Evolutionary conservation across 2,797 vertebrate genomes (phyloP).

Genomic region (Chloroceryle inda): DNA sequence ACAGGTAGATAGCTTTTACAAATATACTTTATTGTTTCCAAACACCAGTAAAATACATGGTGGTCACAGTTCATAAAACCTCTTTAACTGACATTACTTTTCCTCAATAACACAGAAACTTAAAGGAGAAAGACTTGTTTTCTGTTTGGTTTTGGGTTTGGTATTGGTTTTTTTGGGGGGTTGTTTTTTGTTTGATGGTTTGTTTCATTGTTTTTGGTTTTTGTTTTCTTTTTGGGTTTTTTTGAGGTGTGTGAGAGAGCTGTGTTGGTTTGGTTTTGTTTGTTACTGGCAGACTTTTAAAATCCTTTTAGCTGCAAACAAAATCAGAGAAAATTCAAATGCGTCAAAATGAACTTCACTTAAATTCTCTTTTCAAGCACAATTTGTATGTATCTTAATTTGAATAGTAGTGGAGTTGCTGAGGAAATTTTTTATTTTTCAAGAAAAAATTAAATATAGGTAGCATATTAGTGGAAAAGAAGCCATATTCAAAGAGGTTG

Average conservation of each 20-base stretch:
- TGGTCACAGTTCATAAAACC: not conserved
- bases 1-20: not conserved
- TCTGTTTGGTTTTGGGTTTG: not conserved
- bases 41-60: not conserved
- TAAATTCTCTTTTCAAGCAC: not conserved
- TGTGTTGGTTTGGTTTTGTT: not conserved
- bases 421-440: not conserved
- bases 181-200: too few relatives aligned
- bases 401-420: conserved; percentile 3
- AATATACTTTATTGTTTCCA: not conserved
- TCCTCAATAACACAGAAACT: not conserved
- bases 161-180: too few relatives aligned
- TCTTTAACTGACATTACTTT: not conserved
- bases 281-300: not conserved
- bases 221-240: not conserved
- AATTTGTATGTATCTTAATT: not conserved
- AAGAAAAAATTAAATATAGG: not conserved
- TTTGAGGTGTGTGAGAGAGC: too few relatives aligned
- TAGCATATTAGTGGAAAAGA: not conserved
- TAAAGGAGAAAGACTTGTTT: not conserved
- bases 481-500: not conserved
- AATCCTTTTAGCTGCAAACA: conserved; percentile 15
- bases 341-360: conserved; percentile 57
- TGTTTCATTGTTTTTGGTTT: too few relatives aligned
- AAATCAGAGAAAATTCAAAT: conserved; percentile 27